phyloP scores from a whole-genome alignment of 1,140 invertebrate species.

The Drosophila malerkotliana region DNA sequence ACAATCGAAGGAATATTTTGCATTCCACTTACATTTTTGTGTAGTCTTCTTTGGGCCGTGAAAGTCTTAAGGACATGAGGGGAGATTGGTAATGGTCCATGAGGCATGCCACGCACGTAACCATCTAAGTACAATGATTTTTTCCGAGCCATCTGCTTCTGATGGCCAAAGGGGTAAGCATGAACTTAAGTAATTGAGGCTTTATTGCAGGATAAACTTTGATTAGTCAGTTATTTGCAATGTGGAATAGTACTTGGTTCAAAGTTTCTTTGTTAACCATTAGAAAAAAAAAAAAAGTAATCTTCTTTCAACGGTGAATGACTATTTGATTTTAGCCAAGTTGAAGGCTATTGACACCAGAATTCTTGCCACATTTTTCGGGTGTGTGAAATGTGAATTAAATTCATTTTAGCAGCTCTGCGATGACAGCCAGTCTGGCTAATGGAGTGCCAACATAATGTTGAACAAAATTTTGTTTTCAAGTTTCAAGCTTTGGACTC shows the following conservation, averaged over 20 bases:
- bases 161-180: constrained; percentile 2
- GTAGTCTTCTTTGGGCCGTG: constrained; percentile 13
- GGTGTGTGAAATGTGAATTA: not conserved
- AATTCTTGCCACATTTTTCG: not conserved
- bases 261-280: not conserved
- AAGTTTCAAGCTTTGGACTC: constrained; percentile 10
- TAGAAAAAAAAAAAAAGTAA: not conserved
- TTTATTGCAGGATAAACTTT: not conserved
- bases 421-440: not conserved
- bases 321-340: not conserved
- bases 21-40: constrained; percentile 8
- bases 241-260: not conserved
- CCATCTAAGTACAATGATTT: constrained; percentile 8
- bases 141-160: constrained; percentile 30
- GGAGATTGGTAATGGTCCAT: constrained; percentile 23
- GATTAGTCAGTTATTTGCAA: constrained; percentile 4
- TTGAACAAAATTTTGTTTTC: not conserved
- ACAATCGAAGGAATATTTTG: not conserved
- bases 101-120: constrained; percentile 48
- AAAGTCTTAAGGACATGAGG: constrained; percentile 20
- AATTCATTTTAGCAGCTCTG: not conserved
- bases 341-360: not conserved
- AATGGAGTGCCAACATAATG: not conserved
- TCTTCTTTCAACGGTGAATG: not conserved
- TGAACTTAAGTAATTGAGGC: constrained; percentile 12